Conservation (phyloP, 2,888 invertebrate species). For the Sarcophaga subvicina region DNA sequence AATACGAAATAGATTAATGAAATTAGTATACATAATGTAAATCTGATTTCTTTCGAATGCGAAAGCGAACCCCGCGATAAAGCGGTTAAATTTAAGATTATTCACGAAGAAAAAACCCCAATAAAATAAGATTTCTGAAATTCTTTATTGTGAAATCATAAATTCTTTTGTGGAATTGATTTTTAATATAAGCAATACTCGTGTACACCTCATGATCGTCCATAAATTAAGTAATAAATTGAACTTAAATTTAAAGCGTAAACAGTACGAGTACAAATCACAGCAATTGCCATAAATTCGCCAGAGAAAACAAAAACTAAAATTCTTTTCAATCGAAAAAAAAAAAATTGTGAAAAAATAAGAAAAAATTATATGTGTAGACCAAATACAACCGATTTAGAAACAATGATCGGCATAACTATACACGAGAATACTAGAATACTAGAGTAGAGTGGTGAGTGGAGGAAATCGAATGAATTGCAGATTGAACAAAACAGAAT, state of each 20-base stretch:
- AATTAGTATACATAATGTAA: no score
- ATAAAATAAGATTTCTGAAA: background rate
- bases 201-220: constrained; percentile 4
- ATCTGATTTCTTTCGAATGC: no score
- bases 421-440: no score
- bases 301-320: constrained; percentile 11
- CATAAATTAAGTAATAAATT: constrained; percentile 51
- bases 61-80: no score
- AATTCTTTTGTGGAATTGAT: constrained; percentile 24
- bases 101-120: no score
- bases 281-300: constrained; percentile 17
- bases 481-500: no score
- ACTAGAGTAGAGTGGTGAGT: no score
- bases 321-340: constrained; percentile 5
- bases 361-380: background rate
- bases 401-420: no score
- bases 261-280: background rate
- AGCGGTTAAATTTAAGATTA: no score
- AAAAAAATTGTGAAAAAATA: background rate
- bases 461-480: no score
- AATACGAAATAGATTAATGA: no score
- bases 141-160: background rate
- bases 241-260: constrained; percentile 31
- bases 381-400: background rate
- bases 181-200: constrained; percentile 1